These are phyloP conservation scores for Ashinkailepas kermadecensis DNA, from an alignment of 2,888 invertebrate genomes.

Conservation along the genomic window DNA sequence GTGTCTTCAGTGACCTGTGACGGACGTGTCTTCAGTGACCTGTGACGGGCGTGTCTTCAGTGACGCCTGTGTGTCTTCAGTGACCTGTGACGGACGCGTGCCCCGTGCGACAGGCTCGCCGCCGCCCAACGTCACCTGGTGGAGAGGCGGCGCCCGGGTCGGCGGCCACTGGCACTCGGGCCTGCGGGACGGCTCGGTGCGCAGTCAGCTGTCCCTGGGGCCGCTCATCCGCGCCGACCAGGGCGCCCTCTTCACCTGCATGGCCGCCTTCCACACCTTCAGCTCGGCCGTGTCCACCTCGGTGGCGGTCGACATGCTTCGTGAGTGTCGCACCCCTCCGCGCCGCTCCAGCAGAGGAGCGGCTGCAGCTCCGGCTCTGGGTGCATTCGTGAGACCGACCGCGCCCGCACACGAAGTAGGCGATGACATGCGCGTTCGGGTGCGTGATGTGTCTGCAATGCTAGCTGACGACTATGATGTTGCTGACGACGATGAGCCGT, in stretches of 20 bases:
- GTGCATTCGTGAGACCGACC: no score
- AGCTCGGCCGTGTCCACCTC: conserved; percentile 26
- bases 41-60: no score
- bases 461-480: no score
- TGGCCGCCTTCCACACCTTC: conserved; percentile 30
- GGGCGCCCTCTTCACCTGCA: conserved; percentile 29
- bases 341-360: no score
- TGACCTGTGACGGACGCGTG: neutral
- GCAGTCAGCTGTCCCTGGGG: conserved; percentile 31
- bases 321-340: conserved; percentile 19
- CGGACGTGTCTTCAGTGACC: no score
- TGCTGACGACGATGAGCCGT: no score
- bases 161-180: conserved; percentile 28
- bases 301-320: conserved; percentile 30
- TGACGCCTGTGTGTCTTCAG: no score
- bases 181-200: conserved; percentile 25
- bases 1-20: no score
- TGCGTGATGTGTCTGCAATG: no score
- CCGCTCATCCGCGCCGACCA: conserved; percentile 30
- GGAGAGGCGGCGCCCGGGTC: conserved; percentile 28
- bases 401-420: no score
- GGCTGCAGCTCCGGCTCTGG: no score
- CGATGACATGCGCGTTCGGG: no score
- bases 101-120: conserved; percentile 22
- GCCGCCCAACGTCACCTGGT: conserved; percentile 28